Evolutionary conservation across 2,888 invertebrate genomes (phyloP).

Genomic region (Temnothorax ravouxi): DNA sequence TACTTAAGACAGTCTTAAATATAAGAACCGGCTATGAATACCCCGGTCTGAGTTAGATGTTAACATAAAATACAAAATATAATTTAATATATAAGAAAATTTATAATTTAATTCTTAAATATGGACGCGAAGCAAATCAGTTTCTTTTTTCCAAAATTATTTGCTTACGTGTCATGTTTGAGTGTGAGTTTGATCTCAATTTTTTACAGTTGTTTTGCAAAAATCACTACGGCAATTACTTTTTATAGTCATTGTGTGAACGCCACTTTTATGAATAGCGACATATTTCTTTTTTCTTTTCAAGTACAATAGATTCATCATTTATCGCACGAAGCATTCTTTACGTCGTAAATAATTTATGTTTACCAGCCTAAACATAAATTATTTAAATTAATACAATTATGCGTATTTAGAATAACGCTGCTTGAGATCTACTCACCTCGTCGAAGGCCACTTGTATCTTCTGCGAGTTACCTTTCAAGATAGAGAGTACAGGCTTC

Average conservation of each 20-base stretch:
- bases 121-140: background rate
- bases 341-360: background rate
- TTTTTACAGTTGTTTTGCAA: background rate
- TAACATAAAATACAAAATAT: background rate
- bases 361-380: background rate
- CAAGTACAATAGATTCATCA: background rate
- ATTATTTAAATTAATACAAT: background rate
- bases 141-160: background rate
- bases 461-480: slow-evolving; percentile 58
- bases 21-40: too few relatives aligned
- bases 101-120: background rate
- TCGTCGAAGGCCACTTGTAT: slow-evolving; percentile 47
- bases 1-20: too few relatives aligned
- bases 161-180: background rate
- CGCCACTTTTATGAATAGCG: background rate
- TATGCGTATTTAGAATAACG: background rate
- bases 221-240: background rate
- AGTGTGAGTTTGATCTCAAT: background rate
- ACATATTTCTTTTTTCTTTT: background rate
- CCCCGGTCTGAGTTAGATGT: background rate
- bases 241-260: background rate
- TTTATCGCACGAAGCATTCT: background rate
- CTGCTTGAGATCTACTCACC: slow-evolving; percentile 28
- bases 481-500: slow-evolving; percentile 54
- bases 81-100: background rate